Conservation (phyloP, 2,888 invertebrate genomes). For the Chironomus riparius region DNA sequence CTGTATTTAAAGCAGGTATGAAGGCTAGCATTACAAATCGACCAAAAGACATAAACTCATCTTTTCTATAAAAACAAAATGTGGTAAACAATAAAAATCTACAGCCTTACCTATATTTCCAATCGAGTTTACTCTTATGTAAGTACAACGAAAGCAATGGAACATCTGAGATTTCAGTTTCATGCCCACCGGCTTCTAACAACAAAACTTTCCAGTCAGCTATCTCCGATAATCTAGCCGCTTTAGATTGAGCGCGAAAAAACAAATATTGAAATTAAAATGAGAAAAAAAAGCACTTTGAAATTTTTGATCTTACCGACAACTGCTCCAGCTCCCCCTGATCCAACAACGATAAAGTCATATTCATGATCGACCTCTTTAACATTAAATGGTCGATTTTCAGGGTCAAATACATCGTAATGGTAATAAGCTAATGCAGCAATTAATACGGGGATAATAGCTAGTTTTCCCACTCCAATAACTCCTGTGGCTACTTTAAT, state of each 20-base stretch:
- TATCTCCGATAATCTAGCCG: constrained; percentile 69
- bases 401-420: constrained; percentile 77
- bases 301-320: not conserved
- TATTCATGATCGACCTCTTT: constrained; percentile 58
- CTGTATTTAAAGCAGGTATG: no score
- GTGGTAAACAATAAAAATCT: no score
- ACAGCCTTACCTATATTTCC: constrained; percentile 67
- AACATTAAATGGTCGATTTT: constrained; percentile 66
- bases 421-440: constrained; percentile 72
- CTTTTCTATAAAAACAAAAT: not conserved
- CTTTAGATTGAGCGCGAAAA: constrained; percentile 34
- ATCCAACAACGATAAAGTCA: constrained; percentile 75
- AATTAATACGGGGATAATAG: constrained; percentile 64
- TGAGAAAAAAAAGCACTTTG: not conserved
- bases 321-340: constrained; percentile 49
- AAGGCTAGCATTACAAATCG: no score
- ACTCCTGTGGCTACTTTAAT: constrained; percentile 62
- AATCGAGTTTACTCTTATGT: constrained; percentile 82
- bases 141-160: constrained; percentile 78
- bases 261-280: not conserved
- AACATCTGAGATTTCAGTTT: constrained; percentile 78
- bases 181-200: constrained; percentile 78
- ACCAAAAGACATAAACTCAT: not conserved
- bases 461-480: constrained; percentile 61
- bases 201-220: constrained; percentile 69